Evolutionary conservation across 2,888 invertebrate genomes (phyloP), one percentile per base, ranked within the genome.

Genomic region (Thereva nobilitata): DNA sequence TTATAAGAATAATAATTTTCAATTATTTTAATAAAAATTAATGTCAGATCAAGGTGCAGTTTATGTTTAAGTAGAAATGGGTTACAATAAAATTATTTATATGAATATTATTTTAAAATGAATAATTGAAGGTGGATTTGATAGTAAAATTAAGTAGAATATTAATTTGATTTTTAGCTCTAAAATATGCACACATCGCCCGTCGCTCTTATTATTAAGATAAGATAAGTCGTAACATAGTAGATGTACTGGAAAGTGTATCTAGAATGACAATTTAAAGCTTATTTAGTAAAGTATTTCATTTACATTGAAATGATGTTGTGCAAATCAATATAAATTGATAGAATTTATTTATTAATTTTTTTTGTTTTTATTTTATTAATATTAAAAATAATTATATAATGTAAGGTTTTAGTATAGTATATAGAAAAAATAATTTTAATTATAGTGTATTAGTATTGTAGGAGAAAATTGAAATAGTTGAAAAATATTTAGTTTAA

Each of bases 221-320:
- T 86, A 85, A 82, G 86, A 89, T 86, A 89, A 89, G 89, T 89
- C 89, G 89, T 89, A 89, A 89, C 89, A 89, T 84, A 89, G 89
- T 89, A 88, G 87, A 82, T 81, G 83, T 88, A 88, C 86, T 85
- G 87, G 88, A 89, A 89, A 84, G 86, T 88, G 86, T 83, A 82
- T 84, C 86, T 88, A 85, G 87, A 84, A 83, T 82, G 82, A 75
- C 84, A 85, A 84, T 84, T 85, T 86, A 85, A 81, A 86, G 84
- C 85, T 87, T 86, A 82, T 76, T 71, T 37, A 76, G 71, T 76
- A 77, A 85, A 86, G 84, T 78, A 81, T 85, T 86, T 86, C 85
- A 85, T 84, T 87, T 87, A 87, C 86, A 87, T 84, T 86, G 83
- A 84, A 84, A 83, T 80, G 80, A 83, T 80, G 79, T 82, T 82